Percentiles rank a stretch among this genome's conserved stretches.
Evolutionary conservation across 92 coral and sea anemone genomes (phyloP).

Genomic region (Actinostola sp.): DNA sequence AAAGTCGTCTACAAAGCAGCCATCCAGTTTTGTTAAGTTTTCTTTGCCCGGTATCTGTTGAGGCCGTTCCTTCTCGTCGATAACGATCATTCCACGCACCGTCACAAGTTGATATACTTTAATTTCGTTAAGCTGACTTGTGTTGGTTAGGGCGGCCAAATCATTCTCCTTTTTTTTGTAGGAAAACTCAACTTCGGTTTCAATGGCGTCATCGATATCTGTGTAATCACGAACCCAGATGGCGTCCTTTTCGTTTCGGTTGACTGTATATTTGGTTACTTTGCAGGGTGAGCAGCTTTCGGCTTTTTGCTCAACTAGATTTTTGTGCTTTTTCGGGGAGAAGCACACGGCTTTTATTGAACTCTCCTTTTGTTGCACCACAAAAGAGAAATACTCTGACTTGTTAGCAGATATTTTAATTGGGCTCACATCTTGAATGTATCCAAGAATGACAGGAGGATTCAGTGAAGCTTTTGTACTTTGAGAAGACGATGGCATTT

Average conservation of each 20-base stretch:
- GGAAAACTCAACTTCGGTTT: constrained; percentile 2
- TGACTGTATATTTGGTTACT: constrained; percentile 8
- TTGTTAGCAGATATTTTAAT: too few relatives aligned
- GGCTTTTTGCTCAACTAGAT: constrained; percentile 35
- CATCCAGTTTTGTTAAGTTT: constrained; percentile 33
- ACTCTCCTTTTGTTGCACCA: too few relatives aligned
- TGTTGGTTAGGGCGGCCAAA: constrained; percentile 23
- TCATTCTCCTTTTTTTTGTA: constrained; percentile 8
- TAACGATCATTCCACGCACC: constrained; percentile 37
- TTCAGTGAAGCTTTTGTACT: too few relatives aligned
- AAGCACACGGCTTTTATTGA: constrained; percentile 41
- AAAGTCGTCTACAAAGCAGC: constrained; percentile 43
- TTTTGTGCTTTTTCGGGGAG: constrained; percentile 45
- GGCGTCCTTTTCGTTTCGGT: constrained; percentile 13
- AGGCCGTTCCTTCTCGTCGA: constrained; percentile 25
- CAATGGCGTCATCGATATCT: constrained; percentile 11
- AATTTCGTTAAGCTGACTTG: constrained; percentile 16
- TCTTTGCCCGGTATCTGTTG: constrained; percentile 28
- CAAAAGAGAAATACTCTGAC: too few relatives aligned
- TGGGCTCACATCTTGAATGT: too few relatives aligned
- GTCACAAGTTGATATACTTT: constrained; percentile 30
- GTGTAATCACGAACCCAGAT: constrained; percentile 18
- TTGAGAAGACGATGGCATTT: too few relatives aligned
- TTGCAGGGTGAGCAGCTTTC: constrained; percentile 46
- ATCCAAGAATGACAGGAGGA: too few relatives aligned